Percentiles rank a stretch among this genome's conserved stretches.
phyloP scores from a whole-genome alignment of 2,888 invertebrate genomes.

The Oxytorus armatus region DNA sequence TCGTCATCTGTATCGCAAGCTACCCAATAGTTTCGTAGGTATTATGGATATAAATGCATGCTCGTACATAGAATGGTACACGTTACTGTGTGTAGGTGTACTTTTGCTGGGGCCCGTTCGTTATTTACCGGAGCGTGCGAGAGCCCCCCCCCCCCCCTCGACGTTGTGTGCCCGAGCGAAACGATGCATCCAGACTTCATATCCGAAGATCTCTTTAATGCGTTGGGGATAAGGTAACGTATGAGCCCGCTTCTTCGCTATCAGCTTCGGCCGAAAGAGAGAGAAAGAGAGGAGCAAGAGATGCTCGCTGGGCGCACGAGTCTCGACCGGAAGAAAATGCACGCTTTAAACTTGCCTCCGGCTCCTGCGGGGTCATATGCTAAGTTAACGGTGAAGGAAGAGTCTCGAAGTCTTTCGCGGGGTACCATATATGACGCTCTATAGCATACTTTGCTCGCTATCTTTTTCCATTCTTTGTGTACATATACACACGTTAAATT shows the following conservation, averaged over 20 bases:
- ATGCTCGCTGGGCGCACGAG: conserved; percentile 18
- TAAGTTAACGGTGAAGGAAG: conserved; percentile 58
- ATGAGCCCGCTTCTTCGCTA: conserved; percentile 35
- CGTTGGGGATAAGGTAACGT: conserved; percentile 61
- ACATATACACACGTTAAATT: too few relatives aligned
- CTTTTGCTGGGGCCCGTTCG: conserved; percentile 47
- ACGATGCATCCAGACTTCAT: conserved; percentile 61
- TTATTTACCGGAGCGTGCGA: conserved; percentile 57
- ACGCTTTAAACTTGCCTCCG: conserved; percentile 46
- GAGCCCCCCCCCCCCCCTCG: conserved; percentile 45
- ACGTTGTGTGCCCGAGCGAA: conserved; percentile 51
- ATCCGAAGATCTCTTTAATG: conserved; percentile 63
- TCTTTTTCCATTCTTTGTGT: too few relatives aligned
- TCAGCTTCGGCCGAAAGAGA: conserved; percentile 23
- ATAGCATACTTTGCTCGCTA: conserved; percentile 4
- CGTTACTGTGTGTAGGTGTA: too few relatives aligned
- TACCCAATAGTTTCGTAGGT: conserved; percentile 6
- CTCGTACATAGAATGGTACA: conserved; percentile 21
- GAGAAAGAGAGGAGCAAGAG: conserved; percentile 2
- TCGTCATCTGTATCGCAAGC: conserved; percentile 1
- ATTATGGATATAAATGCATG: conserved; percentile 16
- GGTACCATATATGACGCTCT: conserved; percentile 12
- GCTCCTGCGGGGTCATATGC: conserved; percentile 39
- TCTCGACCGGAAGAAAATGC: conserved; percentile 48
- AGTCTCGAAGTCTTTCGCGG: conserved; percentile 43